Evolutionary conservation across 92 coral and sea anemone genomes (phyloP), one percentile per base, ranked within the genome.

Genomic region (Ricordea florida): DNA sequence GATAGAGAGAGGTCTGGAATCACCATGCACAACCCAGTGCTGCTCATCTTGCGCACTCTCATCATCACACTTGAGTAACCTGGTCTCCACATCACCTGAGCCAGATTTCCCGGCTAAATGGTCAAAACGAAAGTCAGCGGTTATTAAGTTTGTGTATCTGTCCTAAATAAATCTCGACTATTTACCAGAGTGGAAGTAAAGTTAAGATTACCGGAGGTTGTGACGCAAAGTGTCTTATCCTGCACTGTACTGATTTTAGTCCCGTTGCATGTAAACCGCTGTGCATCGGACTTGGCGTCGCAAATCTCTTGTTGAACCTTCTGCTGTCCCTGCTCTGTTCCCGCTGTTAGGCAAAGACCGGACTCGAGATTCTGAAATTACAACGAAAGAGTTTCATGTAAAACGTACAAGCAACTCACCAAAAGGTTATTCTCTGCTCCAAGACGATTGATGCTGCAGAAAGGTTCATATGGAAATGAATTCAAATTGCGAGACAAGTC

Each of bases 341-440:
- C 72, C 38, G 66, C 55, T 18, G 86, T 62, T 25, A 74, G 67
- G 50, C 96, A 90, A 8, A 75, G 41, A 11, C 91, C 86, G 1
- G 88, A 49, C 4, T 90, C 69, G 3, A 68, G 61, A 40, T 78
- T 85, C 96, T 90, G 55, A n/a, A n/a, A n/a, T n/a, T n/a, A n/a
- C n/a, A n/a, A n/a, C n/a, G n/a, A n/a, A n/a, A n/a, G n/a, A n/a
- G n/a, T n/a, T n/a, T n/a, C n/a, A n/a, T n/a, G n/a, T n/a, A n/a
- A n/a, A n/a, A n/a, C n/a, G n/a, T n/a, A n/a, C n/a, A n/a, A n/a
- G n/a, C n/a, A n/a, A n/a, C n/a, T n/a, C n/a, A n/a, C n/a, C n/a
- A n/a, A n/a, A n/a, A n/a, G n/a, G n/a, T n/a, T n/a, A n/a, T n/a
- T n/a, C n/a, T n/a, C n/a, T n/a, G n/a, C n/a, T n/a, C n/a, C n/a